Base-by-base conservation (phyloP, 30 jellyfish, hydroid and myxozoan genomes). In the Calvadosia cruxmelitensis region DNA sequence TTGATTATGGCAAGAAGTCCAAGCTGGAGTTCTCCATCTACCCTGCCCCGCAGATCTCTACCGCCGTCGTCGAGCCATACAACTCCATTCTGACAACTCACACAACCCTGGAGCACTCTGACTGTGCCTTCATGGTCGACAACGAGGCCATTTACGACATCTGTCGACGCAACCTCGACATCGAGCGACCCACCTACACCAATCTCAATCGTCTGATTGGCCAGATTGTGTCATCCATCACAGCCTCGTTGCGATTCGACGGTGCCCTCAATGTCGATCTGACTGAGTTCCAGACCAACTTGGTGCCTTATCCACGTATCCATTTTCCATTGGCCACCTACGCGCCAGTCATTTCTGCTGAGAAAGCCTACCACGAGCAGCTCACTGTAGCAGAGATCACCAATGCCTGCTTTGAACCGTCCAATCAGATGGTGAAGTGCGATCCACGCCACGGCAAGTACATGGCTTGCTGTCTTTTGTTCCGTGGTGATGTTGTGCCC, bases 361-460 rank as follows among this genome's bases (percentile, higher is more conserved):
- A n/a, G n/a, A n/a, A n/a, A n/a, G n/a, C n/a, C n/a, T n/a, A n/a
- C n/a, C 77, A 68, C 1, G 77, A 68, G 76, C 77, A 68, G 0
- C 31, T 68, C 32, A 34, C 77, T 68, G 72, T 68, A 3, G 72
- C 77, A 25, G 77, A 68, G 69, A 35, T 68, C 33, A 68, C 77
- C 31, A 68, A 35, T n/a, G n/a, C n/a, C n/a, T n/a, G n/a, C n/a
- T n/a, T n/a, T n/a, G n/a, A n/a, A n/a, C n/a, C n/a, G n/a, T 20
- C 3, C 12, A 68, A 68, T 30, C 77, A 68, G 34, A 31, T 49
- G 31, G 72, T 68, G 0, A 68, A 68, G 77, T 68, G 77, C 68
- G 77, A 68, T 68, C 77, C 77, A 3, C 72, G 77, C 20, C 77
- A 34, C n/a, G n/a, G n/a, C n/a, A n/a, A n/a, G n/a, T n/a, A n/a